Conservation (phyloP, 2,113 vertebrate genomes). For the Cochlearius cochlearius region DNA sequence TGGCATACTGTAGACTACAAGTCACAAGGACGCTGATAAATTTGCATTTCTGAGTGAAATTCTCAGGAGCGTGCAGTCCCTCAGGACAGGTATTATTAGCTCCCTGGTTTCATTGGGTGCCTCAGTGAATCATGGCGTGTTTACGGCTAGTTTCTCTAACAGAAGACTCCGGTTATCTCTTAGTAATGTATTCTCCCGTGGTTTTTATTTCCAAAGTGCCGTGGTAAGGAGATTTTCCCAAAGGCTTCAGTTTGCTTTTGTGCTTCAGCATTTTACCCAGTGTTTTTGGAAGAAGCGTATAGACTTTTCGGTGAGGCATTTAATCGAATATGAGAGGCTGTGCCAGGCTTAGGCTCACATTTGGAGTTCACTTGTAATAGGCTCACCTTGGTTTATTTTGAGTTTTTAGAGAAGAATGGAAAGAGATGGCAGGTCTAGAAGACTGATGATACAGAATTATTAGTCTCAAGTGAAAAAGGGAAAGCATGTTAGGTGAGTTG, state of each 20-base stretch:
- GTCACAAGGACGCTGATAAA: background rate
- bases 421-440: background rate
- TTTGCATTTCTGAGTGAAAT: conserved; percentile 12
- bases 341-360: background rate
- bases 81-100: conserved; percentile 47
- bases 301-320: background rate
- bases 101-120: conserved; percentile 68
- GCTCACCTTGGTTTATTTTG: background rate
- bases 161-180: conserved; percentile 57
- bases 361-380: background rate
- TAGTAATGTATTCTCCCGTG: conserved; percentile 56
- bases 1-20: background rate
- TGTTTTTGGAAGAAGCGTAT: background rate
- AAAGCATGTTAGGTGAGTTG: background rate
- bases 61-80: conserved; percentile 13
- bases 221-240: conserved; percentile 32
- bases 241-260: conserved; percentile 50
- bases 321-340: background rate
- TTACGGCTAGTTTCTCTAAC: conserved; percentile 42
- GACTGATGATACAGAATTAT: background rate
- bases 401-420: conserved; percentile 1
- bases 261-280: conserved; percentile 38
- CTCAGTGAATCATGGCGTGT: conserved; percentile 59
- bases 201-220: conserved; percentile 62
- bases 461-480: background rate